These are phyloP conservation scores for Ornithoptera alexandrae DNA, from an alignment of 2,888 invertebrate species.

Conservation along the genomic window DNA sequence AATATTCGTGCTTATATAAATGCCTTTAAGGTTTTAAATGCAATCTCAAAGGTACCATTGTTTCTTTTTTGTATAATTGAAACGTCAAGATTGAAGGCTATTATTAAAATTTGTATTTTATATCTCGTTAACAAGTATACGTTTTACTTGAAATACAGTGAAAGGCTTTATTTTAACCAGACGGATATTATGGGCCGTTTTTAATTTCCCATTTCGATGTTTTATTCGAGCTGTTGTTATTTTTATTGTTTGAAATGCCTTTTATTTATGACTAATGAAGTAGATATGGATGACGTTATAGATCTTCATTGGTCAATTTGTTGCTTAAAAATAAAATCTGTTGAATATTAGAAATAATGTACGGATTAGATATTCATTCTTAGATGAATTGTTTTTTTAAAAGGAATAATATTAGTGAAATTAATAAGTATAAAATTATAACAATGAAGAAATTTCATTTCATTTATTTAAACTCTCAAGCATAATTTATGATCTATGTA, in stretches of 20 bases:
- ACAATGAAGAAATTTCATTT: too few relatives aligned
- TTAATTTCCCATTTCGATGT: conserved; percentile 31
- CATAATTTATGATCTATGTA: too few relatives aligned
- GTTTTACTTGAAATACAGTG: conserved; percentile 5
- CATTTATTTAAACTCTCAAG: too few relatives aligned
- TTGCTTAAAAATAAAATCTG: neutral
- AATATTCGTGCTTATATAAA: conserved; percentile 39
- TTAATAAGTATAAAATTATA: too few relatives aligned
- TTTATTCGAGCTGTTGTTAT: conserved; percentile 19
- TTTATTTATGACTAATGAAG: neutral
- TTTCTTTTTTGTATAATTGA: conserved; percentile 44
- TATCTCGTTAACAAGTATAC: conserved; percentile 1
- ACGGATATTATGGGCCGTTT: neutral
- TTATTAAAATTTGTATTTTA: conserved; percentile 13
- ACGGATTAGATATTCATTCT: neutral
- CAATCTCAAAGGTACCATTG: conserved; percentile 37
- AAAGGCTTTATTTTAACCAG: neutral
- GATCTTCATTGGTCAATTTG: neutral
- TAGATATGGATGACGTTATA: neutral
- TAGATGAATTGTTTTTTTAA: neutral
- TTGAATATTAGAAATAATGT: neutral
- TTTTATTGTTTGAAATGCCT: neutral
- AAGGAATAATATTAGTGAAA: neutral
- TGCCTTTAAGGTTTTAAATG: conserved; percentile 41
- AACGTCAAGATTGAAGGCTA: conserved; percentile 35